Base-by-base conservation (phyloP, 1,140 invertebrate species). In the Phymorhynchus buccinoides region DNA sequence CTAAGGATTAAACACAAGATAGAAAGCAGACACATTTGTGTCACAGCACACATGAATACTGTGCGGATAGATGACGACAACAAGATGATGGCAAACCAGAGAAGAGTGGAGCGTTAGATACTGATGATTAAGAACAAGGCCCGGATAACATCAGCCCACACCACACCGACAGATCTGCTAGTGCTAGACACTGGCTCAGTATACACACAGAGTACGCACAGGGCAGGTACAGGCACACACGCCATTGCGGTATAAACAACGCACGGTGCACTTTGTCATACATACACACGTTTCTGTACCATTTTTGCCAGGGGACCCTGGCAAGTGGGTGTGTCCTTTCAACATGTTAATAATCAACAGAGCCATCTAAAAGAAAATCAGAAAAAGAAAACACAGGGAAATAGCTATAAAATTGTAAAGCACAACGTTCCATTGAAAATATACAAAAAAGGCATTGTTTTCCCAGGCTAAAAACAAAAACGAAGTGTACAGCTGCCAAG, bases 321-420 rank as follows among this genome's bases (percentile, higher is more conserved):
- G 73, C 73, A 27, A 75, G 73, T 83, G 81, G 66, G 80, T 83
- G 80, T 39, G 52, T 83, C 66, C 30, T 71, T 83, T 83, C 81
- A 83, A 83, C 81, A 83, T 71, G 81, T 66, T 83, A 83, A 83
- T 83, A 83, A 30, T 83, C 81, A 81, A 81, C 80, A 56, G 80
- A 81, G 80, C 80, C 80, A 83, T 83, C 81, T 83, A 83, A 83
- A 83, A 83, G 27, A 83, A 84, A 30, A 52, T 79, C 37, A 52
- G 27, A 77, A 42, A 71, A 75, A 84, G 42, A 73, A 83, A 18
- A 83, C 32, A 83, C 30, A 68, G 37, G 37, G 48, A 22, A 68
- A 83, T 44, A 83, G 39, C 32, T 37, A 73, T 71, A n/a, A 32
- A 56, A 56, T 48, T 12, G 6, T 9, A 73, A 30, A 73, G 68